These are phyloP conservation scores for Nesometra sesokonis DNA, from an alignment of 35 echinoderm and acorn worm genomes.

Conservation along the genomic window DNA sequence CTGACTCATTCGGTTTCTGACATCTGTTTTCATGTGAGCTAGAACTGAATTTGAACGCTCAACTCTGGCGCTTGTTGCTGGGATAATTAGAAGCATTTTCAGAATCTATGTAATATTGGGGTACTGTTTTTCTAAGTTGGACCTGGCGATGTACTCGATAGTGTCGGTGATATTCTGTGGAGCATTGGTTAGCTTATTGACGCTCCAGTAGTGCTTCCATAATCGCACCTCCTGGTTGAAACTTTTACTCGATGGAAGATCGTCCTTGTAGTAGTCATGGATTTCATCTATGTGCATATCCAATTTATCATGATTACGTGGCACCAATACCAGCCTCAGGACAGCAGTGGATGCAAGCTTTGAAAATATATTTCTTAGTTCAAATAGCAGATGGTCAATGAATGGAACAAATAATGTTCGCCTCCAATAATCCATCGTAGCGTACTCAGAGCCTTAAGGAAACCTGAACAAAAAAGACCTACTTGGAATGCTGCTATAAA, in stretches of 20 bases:
- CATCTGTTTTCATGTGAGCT: too few species aligned
- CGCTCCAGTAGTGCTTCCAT: conserved; percentile 21
- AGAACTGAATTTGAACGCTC: conserved; percentile 35
- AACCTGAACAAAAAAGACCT: conserved; percentile 1
- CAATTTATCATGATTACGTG: not conserved
- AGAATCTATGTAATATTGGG: conserved; percentile 20
- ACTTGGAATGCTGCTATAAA: conserved; percentile 12
- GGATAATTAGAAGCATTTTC: conserved; percentile 6
- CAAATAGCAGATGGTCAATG: conserved; percentile 6
- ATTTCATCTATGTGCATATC: not conserved
- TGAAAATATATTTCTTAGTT: conserved; percentile 12
- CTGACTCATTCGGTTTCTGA: too few species aligned
- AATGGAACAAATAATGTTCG: conserved; percentile 15
- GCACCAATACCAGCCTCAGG: conserved; percentile 3
- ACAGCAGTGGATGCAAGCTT: conserved; percentile 1
- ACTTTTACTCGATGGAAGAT: not conserved
- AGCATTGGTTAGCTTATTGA: not conserved
- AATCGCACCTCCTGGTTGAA: conserved; percentile 17
- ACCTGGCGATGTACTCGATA: not conserved
- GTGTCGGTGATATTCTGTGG: not conserved
- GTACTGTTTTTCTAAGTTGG: not conserved
- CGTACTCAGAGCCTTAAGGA: not conserved
- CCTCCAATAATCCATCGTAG: not conserved
- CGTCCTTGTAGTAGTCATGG: not conserved
- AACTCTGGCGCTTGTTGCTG: conserved; percentile 27